These are phyloP conservation scores for Caenorhabditis becei DNA, from an alignment of 2,888 invertebrate species.

Conservation along the genomic window DNA sequence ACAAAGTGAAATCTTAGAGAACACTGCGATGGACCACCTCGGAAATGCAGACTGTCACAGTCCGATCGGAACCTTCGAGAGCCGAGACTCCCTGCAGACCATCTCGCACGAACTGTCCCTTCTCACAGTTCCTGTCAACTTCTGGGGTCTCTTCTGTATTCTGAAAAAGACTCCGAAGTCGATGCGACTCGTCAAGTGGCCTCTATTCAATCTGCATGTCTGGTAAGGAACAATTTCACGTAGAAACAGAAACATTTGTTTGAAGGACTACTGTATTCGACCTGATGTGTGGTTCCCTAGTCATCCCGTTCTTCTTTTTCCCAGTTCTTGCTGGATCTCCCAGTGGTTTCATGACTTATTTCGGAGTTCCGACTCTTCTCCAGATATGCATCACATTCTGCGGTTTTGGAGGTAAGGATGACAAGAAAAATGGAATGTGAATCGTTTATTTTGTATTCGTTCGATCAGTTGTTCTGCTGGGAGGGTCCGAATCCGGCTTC, in stretches of 20 bases:
- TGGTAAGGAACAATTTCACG: slow-evolving; percentile 25
- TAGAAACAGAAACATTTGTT: neutral
- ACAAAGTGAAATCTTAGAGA: neutral
- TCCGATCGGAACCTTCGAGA: slow-evolving; percentile 23
- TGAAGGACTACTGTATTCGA: slow-evolving; percentile 28
- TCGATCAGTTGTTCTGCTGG: neutral
- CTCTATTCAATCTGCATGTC: slow-evolving; percentile 29
- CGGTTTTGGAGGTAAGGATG: slow-evolving; percentile 24
- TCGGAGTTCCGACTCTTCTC: slow-evolving; percentile 19
- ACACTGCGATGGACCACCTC: neutral
- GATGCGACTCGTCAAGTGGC: slow-evolving; percentile 21
- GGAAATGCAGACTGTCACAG: too few species aligned
- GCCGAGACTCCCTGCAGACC: slow-evolving; percentile 8
- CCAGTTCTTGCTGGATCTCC: slow-evolving; percentile 34
- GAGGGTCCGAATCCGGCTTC: slow-evolving; percentile 16
- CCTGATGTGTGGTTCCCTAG: slow-evolving; percentile 28
- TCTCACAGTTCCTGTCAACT: slow-evolving; percentile 16
- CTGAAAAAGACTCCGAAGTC: slow-evolving; percentile 21
- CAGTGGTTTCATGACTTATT: slow-evolving; percentile 24
- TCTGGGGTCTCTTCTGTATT: slow-evolving; percentile 37
- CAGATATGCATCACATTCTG: slow-evolving; percentile 37
- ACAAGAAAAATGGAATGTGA: neutral
- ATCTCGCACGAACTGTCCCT: slow-evolving; percentile 10
- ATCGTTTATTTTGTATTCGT: neutral
- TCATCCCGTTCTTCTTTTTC: slow-evolving; percentile 43